These are phyloP conservation scores for Threskiornis aethiopicus DNA, from an alignment of 2,797 vertebrate genomes.

Conservation along the genomic window DNA sequence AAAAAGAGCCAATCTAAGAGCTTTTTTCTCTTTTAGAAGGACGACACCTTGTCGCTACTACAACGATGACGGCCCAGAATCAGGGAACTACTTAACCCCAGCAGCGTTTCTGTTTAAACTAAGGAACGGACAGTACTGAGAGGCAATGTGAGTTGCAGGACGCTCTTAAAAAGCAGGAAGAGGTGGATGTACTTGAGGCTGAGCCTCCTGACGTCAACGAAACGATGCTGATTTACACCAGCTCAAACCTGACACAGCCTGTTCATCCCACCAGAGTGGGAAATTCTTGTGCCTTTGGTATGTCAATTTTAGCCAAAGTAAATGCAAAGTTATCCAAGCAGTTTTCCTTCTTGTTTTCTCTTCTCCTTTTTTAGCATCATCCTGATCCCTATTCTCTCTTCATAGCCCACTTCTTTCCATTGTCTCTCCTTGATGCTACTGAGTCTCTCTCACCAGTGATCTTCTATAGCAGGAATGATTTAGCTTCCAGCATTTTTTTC, in stretches of 20 bases:
- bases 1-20: not conserved
- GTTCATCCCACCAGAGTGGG: not conserved
- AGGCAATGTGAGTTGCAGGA: not conserved
- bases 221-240: not conserved
- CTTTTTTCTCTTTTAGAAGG: not conserved
- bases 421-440: not conserved
- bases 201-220: not conserved
- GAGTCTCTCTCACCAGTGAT: not conserved
- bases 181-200: not conserved
- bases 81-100: not conserved
- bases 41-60: not conserved
- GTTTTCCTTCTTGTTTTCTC: not conserved
- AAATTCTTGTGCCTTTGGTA: not conserved
- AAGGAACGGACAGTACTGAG: not conserved
- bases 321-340: not conserved
- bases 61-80: not conserved
- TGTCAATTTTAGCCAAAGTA: not conserved
- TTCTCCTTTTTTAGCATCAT: not conserved
- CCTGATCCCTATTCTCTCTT: not conserved
- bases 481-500: not conserved
- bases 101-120: not conserved
- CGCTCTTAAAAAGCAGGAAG: not conserved
- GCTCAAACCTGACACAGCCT: not conserved
- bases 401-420: not conserved
- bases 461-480: not conserved